Evolutionary conservation across 2,888 invertebrate species (phyloP).

Genomic region (Eristalis tenax): DNA sequence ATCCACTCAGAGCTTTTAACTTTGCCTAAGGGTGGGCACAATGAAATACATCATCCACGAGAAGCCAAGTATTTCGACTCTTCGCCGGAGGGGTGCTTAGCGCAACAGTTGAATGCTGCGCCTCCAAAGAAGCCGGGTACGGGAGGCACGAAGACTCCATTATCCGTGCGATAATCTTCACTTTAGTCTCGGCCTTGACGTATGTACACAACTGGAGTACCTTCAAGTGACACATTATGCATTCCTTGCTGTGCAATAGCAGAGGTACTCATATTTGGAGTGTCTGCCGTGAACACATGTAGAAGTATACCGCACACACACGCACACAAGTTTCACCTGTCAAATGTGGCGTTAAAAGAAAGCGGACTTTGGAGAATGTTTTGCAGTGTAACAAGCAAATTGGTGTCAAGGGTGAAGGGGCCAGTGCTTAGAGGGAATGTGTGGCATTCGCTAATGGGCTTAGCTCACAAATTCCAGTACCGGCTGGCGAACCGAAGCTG

Average conservation of each 20-base stretch:
- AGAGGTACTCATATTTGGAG: not conserved
- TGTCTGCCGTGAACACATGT: not conserved
- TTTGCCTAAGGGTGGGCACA: constrained; percentile 13
- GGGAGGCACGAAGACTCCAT: not conserved
- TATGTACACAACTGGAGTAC: constrained; percentile 11
- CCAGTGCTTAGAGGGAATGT: not conserved
- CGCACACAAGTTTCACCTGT: not conserved
- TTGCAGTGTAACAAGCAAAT: constrained; percentile 26
- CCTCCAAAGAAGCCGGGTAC: not conserved
- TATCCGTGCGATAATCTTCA: constrained; percentile 33
- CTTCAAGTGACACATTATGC: constrained; percentile 31
- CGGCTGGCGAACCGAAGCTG: constrained; percentile 17
- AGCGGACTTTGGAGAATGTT: not conserved
- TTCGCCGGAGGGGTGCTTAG: constrained; percentile 5
- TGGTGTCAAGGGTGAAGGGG: constrained; percentile 44
- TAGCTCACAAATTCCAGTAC: constrained; percentile 23
- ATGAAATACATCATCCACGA: constrained; percentile 14
- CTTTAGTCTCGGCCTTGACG: constrained; percentile 42
- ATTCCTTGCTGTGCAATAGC: not conserved
- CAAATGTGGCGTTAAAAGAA: not conserved
- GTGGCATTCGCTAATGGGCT: constrained; percentile 29
- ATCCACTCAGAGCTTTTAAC: constrained; percentile 10
- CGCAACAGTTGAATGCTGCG: constrained; percentile 52
- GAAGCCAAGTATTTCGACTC: constrained; percentile 20
- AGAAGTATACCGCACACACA: not conserved